Evolutionary conservation across 2,113 vertebrate species (phyloP), one percentile per base, ranked within the genome.

Genomic region (Cricetomys ansorgei): DNA sequence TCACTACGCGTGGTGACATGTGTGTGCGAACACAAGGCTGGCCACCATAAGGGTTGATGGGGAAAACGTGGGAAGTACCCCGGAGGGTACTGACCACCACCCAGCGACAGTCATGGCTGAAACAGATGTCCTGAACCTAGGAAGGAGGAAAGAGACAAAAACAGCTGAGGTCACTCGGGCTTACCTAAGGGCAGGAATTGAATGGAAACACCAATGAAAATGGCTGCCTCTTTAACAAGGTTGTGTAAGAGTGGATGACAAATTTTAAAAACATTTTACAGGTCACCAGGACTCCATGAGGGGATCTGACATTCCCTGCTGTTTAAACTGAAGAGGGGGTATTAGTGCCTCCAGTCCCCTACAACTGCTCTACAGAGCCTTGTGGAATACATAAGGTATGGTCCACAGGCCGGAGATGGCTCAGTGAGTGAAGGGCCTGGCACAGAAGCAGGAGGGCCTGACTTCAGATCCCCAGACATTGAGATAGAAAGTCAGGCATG

Each of bases 71-170:
- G 12, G 99, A 99, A 5, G 99, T 99, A 89, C 99, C 99, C 0
- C 99, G 99, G 0, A 99, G 99, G 0, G 99, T 99, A 98, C 99
- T 99, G 97, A 99, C 98, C 94, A 99, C 99, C 53, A 99, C 99
- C 99, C 99, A 99, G 73, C 99, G 99, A 95, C 99, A 99, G 98
- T 99, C 99, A 43, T 99, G 99, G 98, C 99, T 99, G 98, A 99
- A 99, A 97, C 99, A 99, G 98, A 99, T 99, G 79, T 99, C 99
- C 97, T 99, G 99, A 0, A 99, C 99, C 99, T 99, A 88, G 0
- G 88, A 96, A 94, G n/a, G 91, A 59, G 45, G 40, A 55, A 67
- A 96, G 67, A 94, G 3, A 88, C 17, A 77, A 40, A 90, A 93
- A 77, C 19, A 79, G 77, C 15, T 96, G n/a, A 88, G 75, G 84